Base-by-base conservation (phyloP, 2,113 vertebrate genomes). In the Percopsis transmontana region DNA sequence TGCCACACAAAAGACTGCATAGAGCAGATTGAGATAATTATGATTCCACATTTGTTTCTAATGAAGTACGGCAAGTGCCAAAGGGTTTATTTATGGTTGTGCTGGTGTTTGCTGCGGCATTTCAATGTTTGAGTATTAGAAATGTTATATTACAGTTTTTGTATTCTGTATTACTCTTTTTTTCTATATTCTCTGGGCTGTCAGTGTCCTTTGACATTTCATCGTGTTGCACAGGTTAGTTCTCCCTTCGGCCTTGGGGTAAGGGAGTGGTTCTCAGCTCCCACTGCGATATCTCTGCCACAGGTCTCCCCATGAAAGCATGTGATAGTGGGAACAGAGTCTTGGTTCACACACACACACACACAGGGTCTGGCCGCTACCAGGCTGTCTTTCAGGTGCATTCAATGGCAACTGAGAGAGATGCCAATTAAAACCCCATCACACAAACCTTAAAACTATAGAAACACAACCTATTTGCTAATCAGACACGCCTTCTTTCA, bases 1-100 rank as follows among this genome's bases (percentile, higher is more conserved):
- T 74, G 70, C 60, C 77, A 78, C 67, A 76, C 66, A 74, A n/a
- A 68, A 69, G 48, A 61, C 68, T 24, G 14, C 55, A 66, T 58
- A 62, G 58, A 80, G 57, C 45, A 14, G 59, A 48, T 42, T 62
- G 1, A 80, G 62, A 45, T 71, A 72, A 78, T 77, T 63, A 21
- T 73, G 67, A 79, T 40, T 76, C 72, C 12, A 62, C 48, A 81
- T 61, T 44, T 65, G 64, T 74, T 73, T 70, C 53, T 69, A 7
- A 54, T 64, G 39, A 42, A 66, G 4, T 44, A 61, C 21, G 39
- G 45, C 5, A 14, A 64, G 40, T 13, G 24, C 40, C 33, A 38
- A 19, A 13, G n/a, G n/a, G 20, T 5, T 47, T 52, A 41, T 70
- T 18, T 58, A 19, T 50, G 23, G 33, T 16, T 40, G 21, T 62